Evolutionary conservation across 2,888 invertebrate species (phyloP).

Genomic region (Eupithecia tripunctaria): DNA sequence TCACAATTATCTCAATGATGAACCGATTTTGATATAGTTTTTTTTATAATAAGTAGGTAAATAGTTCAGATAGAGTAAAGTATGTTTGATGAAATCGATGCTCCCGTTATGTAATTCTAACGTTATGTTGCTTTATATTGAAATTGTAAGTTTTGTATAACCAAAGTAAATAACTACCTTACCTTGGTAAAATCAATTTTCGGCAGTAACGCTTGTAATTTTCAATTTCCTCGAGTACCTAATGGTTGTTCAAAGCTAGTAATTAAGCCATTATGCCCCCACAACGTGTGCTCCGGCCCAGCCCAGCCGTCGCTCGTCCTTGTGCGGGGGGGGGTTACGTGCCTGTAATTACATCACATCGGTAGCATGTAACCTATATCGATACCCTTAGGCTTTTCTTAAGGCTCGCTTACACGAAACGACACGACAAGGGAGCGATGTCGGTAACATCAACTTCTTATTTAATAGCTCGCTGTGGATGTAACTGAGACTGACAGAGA

Average conservation of each 20-base stretch:
- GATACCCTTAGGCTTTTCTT: constrained; percentile 2
- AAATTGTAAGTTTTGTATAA: neutral
- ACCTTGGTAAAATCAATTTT: neutral
- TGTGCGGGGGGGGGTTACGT: constrained; percentile 7
- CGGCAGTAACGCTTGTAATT: neutral
- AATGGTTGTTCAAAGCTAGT: neutral
- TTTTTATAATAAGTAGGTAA: neutral
- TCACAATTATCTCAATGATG: neutral
- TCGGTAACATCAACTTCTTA: too few species aligned
- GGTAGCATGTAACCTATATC: constrained; percentile 21
- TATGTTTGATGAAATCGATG: too few species aligned
- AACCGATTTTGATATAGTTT: too few species aligned
- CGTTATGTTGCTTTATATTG: neutral
- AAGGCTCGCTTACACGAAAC: neutral
- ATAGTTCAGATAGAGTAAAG: too few species aligned
- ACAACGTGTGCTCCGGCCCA: neutral
- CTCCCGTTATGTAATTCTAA: too few species aligned
- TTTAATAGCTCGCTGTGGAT: too few species aligned
- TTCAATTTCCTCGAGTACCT: neutral
- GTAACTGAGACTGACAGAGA: too few species aligned
- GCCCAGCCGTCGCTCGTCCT: neutral
- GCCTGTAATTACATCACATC: constrained; percentile 19
- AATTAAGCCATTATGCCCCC: neutral
- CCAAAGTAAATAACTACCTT: too few species aligned
- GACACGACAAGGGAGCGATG: neutral